These are phyloP conservation scores for Leucoraja ocellata DNA, from an alignment of 2,797 vertebrate genomes.

Conservation along the genomic window DNA sequence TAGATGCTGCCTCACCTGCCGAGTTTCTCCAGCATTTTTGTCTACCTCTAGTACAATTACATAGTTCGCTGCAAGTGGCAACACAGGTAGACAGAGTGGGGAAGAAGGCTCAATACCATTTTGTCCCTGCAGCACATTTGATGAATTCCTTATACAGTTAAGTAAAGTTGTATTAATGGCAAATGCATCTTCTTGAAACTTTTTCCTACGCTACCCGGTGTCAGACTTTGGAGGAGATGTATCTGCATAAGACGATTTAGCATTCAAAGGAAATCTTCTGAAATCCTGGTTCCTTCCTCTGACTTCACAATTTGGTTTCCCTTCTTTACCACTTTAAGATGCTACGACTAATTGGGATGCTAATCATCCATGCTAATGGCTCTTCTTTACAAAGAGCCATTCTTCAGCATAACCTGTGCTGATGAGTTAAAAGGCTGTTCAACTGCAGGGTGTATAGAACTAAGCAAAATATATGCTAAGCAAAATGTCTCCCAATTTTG, in stretches of 20 bases:
- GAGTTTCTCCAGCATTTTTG: too few species aligned
- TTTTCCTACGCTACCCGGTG: neutral
- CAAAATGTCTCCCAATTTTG: too few species aligned
- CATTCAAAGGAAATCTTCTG: neutral
- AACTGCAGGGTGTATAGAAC: neutral
- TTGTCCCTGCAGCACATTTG: neutral
- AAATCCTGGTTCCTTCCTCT: neutral
- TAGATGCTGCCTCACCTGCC: too few species aligned
- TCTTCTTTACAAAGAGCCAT: neutral
- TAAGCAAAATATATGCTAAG: neutral
- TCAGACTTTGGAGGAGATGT: neutral
- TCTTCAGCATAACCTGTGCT: neutral
- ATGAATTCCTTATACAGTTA: neutral
- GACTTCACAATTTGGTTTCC: too few species aligned
- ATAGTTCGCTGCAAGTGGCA: too few species aligned
- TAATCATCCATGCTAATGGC: neutral
- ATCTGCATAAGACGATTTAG: neutral
- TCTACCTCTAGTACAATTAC: too few species aligned
- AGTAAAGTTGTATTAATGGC: neutral
- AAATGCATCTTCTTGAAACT: neutral
- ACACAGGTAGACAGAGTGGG: too few species aligned
- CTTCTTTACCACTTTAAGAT: neutral
- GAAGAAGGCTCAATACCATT: neutral
- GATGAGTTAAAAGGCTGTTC: neutral
- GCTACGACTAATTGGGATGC: neutral